A percentile compares a stretch with the other conserved stretches of the same genome.
Conservation (phyloP, 2,888 invertebrate genomes). For the Caradrina clavipalpis region DNA sequence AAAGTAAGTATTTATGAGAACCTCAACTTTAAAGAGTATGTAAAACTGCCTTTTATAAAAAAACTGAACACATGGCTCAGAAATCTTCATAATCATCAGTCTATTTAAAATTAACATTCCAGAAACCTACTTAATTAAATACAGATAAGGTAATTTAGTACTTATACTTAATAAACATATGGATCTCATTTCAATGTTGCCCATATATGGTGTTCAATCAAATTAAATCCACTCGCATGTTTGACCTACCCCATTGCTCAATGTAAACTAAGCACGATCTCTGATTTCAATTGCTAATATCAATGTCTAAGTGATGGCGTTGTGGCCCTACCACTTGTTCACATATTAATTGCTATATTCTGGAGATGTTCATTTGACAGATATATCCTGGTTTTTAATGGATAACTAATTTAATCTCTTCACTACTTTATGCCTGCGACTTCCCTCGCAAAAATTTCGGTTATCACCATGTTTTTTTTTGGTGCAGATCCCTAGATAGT, state of each 20-base stretch:
- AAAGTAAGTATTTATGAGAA: too few species aligned
- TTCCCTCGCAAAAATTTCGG: too few species aligned
- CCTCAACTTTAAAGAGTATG: too few species aligned
- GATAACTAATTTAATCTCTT: too few species aligned
- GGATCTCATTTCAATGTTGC: constrained; percentile 46
- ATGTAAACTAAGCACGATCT: constrained; percentile 79
- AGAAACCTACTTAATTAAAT: not conserved
- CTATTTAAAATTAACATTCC: not conserved
- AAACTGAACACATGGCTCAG: too few species aligned
- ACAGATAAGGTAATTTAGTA: constrained; percentile 13
- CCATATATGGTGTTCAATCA: constrained; percentile 58
- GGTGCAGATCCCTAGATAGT: too few species aligned
- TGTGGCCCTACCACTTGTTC: constrained; percentile 67
- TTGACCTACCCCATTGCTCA: constrained; percentile 88
- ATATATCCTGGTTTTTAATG: not conserved
- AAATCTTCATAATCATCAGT: not conserved
- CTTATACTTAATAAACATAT: constrained; percentile 26
- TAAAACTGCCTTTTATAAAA: not conserved
- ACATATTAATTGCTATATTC: not conserved
- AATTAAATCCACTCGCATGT: constrained; percentile 81
- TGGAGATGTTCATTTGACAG: not conserved
- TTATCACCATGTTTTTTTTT: too few species aligned
- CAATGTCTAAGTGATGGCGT: constrained; percentile 69
- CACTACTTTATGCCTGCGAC: too few species aligned
- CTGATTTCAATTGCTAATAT: constrained; percentile 87